Evolutionary conservation across 1,140 invertebrate genomes (phyloP).

Genomic region (Drosophila suzukii): DNA sequence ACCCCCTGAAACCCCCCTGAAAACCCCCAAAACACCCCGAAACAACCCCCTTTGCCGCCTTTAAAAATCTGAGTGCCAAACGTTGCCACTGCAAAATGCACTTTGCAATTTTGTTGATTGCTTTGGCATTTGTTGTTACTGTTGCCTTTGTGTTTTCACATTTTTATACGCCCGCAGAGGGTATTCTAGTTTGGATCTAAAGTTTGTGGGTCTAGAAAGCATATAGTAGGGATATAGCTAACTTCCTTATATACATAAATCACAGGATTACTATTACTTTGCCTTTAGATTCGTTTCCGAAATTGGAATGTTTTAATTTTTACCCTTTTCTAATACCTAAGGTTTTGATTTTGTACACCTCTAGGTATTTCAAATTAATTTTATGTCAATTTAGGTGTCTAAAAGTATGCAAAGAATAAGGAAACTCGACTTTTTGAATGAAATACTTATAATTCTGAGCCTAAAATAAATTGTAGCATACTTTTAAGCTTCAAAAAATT

Average conservation of each 20-base stretch:
- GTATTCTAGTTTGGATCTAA: not conserved
- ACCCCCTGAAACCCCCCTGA: not conserved
- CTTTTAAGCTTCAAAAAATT: too few relatives aligned
- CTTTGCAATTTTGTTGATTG: slow-evolving; percentile 82
- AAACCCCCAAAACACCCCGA: not conserved
- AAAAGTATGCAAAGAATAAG: too few relatives aligned
- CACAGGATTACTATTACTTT: too few relatives aligned
- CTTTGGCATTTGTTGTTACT: slow-evolving; percentile 78
- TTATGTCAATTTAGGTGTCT: too few relatives aligned
- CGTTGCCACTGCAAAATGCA: slow-evolving; percentile 79
- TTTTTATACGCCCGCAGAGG: slow-evolving; percentile 6
- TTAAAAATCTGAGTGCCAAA: slow-evolving; percentile 61
- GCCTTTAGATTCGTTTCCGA: not conserved
- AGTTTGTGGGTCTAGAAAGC: not conserved
- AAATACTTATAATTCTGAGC: too few relatives aligned
- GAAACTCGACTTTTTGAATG: too few relatives aligned
- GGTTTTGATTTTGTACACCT: too few relatives aligned
- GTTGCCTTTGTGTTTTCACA: slow-evolving; percentile 20
- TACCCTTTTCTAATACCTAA: too few relatives aligned
- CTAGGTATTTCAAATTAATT: not conserved
- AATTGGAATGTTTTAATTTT: too few relatives aligned
- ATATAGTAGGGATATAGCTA: not conserved
- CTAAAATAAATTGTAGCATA: too few relatives aligned
- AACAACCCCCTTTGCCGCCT: slow-evolving; percentile 15
- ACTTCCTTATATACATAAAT: too few relatives aligned